phyloP scores from a whole-genome alignment of 2,797 vertebrate genomes.

The Cuniculus paca region DNA sequence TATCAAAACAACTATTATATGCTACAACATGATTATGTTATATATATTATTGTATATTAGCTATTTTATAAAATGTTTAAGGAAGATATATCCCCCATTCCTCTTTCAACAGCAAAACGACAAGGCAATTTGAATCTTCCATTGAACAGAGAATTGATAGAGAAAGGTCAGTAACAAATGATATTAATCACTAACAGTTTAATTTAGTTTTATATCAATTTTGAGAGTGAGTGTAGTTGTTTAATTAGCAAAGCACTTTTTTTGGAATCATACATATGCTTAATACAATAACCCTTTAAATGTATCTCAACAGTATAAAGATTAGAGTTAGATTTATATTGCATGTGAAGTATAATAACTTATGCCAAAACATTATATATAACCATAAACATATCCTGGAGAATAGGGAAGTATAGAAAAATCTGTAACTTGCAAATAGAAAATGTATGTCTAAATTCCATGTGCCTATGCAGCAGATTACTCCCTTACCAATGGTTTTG shows the following conservation, averaged over 20 bases:
- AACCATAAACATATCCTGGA: not conserved
- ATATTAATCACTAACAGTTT: conserved; percentile 28
- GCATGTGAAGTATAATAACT: conserved; percentile 16
- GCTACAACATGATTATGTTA: not conserved
- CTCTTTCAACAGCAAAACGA: conserved; percentile 89
- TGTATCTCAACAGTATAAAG: conserved; percentile 26
- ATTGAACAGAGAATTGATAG: conserved; percentile 90
- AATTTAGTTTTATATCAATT: conserved; percentile 13
- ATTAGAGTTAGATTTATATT: not conserved
- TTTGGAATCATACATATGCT: conserved; percentile 39
- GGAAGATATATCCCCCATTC: conserved; percentile 65
- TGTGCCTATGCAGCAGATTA: not conserved
- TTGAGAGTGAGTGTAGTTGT: conserved; percentile 30
- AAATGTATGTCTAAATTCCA: not conserved
- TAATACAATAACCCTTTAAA: conserved; percentile 33
- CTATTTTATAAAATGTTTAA: conserved; percentile 71
- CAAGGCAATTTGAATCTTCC: conserved; percentile 90
- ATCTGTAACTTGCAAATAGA: not conserved
- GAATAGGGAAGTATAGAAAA: not conserved
- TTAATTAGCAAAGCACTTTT: conserved; percentile 32
- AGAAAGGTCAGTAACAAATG: conserved; percentile 91
- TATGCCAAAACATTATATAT: not conserved
- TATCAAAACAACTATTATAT: conserved; percentile 70
- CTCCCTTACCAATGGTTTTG: not conserved
- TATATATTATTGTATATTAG: conserved; percentile 41